Conservation (phyloP, 2,113 vertebrate species). For the Cyphomyrus discorhynchus region DNA sequence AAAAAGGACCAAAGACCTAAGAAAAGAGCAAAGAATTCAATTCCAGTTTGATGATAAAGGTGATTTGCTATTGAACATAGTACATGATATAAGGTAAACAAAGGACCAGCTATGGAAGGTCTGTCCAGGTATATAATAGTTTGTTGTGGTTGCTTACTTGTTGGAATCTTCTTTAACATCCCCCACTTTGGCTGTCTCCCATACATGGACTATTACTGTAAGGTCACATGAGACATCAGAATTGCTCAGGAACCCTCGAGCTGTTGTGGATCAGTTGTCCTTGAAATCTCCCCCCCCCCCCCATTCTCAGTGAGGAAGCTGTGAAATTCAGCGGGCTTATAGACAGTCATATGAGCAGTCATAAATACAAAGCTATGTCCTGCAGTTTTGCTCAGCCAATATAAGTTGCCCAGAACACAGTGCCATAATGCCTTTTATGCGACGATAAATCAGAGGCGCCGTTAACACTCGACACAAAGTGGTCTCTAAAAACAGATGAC, state of each 20-base stretch:
- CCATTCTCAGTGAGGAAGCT: not conserved
- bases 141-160: not conserved
- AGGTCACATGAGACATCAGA: not conserved
- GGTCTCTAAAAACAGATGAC: not conserved
- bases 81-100: not conserved
- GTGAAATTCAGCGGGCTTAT: not conserved
- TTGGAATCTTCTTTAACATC: not conserved
- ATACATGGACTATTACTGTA: not conserved
- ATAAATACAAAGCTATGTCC: not conserved
- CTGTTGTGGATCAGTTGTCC: not conserved
- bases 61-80: not conserved
- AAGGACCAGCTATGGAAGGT: not conserved
- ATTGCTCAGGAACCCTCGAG: not conserved
- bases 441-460: not conserved
- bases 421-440: not conserved
- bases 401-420: not conserved
- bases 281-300: not conserved
- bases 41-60: not conserved
- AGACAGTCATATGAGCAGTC: not conserved
- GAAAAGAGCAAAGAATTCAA: not conserved
- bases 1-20: not conserved
- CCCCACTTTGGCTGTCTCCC: not conserved
- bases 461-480: not conserved
- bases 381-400: not conserved
- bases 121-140: not conserved